phyloP scores from a whole-genome alignment of 2,797 vertebrate species.

The Lophotriccus pileatus region DNA sequence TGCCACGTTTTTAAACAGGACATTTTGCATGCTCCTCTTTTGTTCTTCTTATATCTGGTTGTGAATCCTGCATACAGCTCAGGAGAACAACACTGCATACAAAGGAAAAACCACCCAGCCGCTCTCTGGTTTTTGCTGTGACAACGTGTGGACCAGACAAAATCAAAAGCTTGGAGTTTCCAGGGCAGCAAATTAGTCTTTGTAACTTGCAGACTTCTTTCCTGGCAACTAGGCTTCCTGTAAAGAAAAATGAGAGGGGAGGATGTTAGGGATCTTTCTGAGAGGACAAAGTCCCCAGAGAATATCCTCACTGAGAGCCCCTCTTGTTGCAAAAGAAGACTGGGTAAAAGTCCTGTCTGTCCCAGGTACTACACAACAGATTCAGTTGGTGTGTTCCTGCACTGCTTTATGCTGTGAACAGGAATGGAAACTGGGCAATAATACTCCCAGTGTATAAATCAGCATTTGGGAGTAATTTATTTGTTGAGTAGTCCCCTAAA shows the following conservation, averaged over 20 bases:
- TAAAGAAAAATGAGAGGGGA: not conserved
- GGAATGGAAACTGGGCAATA: not conserved
- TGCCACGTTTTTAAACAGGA: not conserved
- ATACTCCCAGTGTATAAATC: not conserved
- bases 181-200: constrained; percentile 15
- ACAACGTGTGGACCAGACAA: not conserved
- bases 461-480: not conserved
- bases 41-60: not conserved
- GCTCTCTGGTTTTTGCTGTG: not conserved
- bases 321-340: not conserved
- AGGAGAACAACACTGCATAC: not conserved
- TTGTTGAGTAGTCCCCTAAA: not conserved
- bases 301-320: not conserved
- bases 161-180: constrained; percentile 33
- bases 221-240: not conserved
- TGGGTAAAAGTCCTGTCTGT: not conserved
- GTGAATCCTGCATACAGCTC: not conserved
- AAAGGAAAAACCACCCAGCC: not conserved
- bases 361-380: not conserved
- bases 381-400: not conserved
- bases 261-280: not conserved
- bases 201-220: not conserved
- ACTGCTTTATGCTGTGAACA: not conserved
- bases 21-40: not conserved
- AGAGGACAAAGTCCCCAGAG: not conserved